Evolutionary conservation across 1,140 invertebrate genomes (phyloP).

Genomic region (Linepithema humile): DNA sequence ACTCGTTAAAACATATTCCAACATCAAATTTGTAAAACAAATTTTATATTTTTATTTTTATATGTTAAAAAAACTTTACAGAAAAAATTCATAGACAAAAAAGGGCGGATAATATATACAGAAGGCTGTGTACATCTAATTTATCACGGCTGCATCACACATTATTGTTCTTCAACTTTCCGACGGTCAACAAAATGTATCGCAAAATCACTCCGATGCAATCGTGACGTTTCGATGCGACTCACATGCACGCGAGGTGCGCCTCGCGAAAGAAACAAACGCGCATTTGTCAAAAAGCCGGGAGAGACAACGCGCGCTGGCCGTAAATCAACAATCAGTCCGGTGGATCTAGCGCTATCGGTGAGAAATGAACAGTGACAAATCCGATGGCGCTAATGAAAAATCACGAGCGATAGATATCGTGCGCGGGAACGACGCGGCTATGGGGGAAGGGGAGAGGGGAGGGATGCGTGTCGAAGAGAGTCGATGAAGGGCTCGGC

Average conservation of each 20-base stretch:
- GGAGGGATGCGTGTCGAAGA: neutral
- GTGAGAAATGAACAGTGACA: slow-evolving; percentile 43
- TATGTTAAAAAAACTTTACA: neutral
- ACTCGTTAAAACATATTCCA: slow-evolving; percentile 6
- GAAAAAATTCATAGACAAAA: no score
- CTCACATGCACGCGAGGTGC: neutral
- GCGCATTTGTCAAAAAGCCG: neutral
- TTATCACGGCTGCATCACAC: neutral
- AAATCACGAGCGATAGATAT: slow-evolving; percentile 53
- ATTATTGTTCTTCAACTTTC: neutral
- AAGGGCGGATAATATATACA: no score
- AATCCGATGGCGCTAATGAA: slow-evolving; percentile 48
- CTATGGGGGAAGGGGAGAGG: no score
- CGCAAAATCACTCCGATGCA: neutral
- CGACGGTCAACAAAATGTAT: neutral
- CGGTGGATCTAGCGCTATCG: slow-evolving; percentile 16
- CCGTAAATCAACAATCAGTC: slow-evolving; percentile 48
- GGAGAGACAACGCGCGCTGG: neutral
- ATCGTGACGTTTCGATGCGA: neutral
- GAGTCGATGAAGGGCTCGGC: neutral
- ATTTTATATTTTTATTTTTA: neutral
- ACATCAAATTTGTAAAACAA: neutral
- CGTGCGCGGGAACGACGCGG: neutral
- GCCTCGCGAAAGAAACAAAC: slow-evolving; percentile 33
- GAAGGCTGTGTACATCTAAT: no score